Evolutionary conservation across 2,888 invertebrate genomes (phyloP), one percentile per base, ranked within the genome.

Genomic region (Sclerodermus sp.): DNA sequence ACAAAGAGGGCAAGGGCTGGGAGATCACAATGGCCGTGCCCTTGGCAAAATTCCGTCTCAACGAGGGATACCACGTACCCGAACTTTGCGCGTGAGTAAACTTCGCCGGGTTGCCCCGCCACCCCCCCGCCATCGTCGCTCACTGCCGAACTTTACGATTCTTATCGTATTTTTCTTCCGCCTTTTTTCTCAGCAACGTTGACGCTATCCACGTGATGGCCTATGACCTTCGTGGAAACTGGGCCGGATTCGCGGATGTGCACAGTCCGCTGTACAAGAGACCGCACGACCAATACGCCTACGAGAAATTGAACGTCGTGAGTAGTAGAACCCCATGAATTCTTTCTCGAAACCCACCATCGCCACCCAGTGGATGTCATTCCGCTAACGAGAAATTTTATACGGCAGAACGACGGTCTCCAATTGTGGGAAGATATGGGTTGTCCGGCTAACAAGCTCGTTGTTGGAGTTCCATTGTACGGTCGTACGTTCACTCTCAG

Each of bases 11-110:
- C 1, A 87, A 85, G 63, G 87, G 86, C 23, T 93, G 93, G 91
- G 91, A 94, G 73, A 85, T 94, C 41, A 93, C 93, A 0, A 93
- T 92, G 80, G 93, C 93, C 0, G 93, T 93, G 5, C 93, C 93
- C 0, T 82, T 94, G 38, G 92, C 93, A 2, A 91, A 89, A 75
- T 93, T 93, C 76, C 82, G 93, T 29, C 81, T 94, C 32, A 88
- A 91, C 76, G 93, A 93, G 77, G 94, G 93, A 0, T 94, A 94
- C 70, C 91, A 93, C 73, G 93, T 94, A 6, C 91, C 91, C 12
- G 93, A 93, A 73, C 80, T 94, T 42, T 93, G 93, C 85, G 84
- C 88, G 92, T 93, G 79, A 84, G 87, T 82, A 46, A n/a, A n/a
- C n/a, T n/a, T n/a, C n/a, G n/a, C n/a, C n/a, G n/a, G n/a, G n/a